Evolutionary conservation across 2,888 invertebrate species (phyloP).

Genomic region (Brachypalpus laphriformis): DNA sequence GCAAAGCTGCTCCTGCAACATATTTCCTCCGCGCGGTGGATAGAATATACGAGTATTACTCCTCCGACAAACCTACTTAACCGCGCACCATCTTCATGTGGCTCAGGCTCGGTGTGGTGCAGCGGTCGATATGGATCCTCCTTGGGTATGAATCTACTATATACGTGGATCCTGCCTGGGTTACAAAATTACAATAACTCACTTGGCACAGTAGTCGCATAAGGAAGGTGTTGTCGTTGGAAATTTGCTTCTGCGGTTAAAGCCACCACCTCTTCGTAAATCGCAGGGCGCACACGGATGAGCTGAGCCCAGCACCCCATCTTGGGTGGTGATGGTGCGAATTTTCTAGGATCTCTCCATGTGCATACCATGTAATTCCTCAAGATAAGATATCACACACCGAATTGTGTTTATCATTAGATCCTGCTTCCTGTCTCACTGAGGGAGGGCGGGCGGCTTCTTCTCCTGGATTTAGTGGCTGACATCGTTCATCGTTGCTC

Average conservation of each 20-base stretch:
- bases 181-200: conserved; percentile 72
- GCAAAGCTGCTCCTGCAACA: conserved; percentile 65
- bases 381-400: conserved; percentile 69
- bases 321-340: conserved; percentile 9
- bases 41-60: conserved; percentile 41
- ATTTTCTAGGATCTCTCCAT: conserved; percentile 30
- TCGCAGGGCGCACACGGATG: too few relatives aligned
- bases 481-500: conserved; percentile 60
- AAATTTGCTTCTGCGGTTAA: conserved; percentile 47
- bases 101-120: conserved; percentile 4
- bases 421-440: conserved; percentile 55
- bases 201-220: conserved; percentile 29
- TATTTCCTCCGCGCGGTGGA: conserved; percentile 54
- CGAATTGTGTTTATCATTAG: conserved; percentile 73
- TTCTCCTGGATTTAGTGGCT: conserved; percentile 63
- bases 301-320: neutral
- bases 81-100: conserved; percentile 61
- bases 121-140: conserved; percentile 68
- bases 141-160: conserved; percentile 30
- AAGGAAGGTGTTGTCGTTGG: conserved; percentile 35
- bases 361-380: conserved; percentile 60
- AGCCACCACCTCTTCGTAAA: neutral
- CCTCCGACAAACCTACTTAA: conserved; percentile 65
- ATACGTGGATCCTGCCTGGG: conserved; percentile 59
- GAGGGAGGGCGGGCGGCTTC: neutral